Conservation (phyloP, 2,797 vertebrate species). For the Typhlichthys eigenmanni region DNA sequence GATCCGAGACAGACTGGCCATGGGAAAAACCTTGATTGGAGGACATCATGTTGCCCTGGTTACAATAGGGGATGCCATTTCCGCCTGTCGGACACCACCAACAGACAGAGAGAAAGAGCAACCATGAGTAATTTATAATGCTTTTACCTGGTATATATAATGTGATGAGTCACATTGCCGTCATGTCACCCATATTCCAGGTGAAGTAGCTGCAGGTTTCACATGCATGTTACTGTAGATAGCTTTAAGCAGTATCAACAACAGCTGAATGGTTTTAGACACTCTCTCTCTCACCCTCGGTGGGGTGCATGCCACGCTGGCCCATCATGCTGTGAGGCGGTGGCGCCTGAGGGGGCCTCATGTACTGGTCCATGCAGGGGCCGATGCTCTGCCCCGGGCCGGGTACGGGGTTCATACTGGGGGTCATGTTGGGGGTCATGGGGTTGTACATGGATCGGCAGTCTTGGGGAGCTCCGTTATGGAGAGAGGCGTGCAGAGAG, state of each 20-base stretch:
- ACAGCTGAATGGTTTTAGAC: slow-evolving; percentile 38
- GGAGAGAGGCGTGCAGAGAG: slow-evolving; percentile 61
- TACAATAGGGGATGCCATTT: slow-evolving; percentile 82
- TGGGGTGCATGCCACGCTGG: slow-evolving; percentile 72
- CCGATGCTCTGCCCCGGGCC: slow-evolving; percentile 66
- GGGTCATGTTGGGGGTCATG: slow-evolving; percentile 76
- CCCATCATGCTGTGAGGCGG: slow-evolving; percentile 77
- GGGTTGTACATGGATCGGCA: slow-evolving; percentile 86
- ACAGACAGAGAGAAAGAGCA: background rate
- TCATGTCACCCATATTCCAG: background rate
- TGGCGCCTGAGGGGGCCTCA: slow-evolving; percentile 81
- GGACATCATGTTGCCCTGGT: slow-evolving; percentile 84
- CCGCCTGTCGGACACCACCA: slow-evolving; percentile 71
- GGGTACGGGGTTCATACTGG: slow-evolving; percentile 72
- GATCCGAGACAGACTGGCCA: slow-evolving; percentile 73
- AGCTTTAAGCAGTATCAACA: slow-evolving; percentile 2
- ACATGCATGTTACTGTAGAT: too few relatives aligned
- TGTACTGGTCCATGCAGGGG: slow-evolving; percentile 87
- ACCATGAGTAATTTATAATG: background rate
- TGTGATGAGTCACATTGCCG: too few relatives aligned
- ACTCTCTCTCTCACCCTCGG: slow-evolving; percentile 78
- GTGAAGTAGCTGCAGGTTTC: background rate
- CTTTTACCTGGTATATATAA: too few relatives aligned
- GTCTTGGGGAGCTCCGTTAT: slow-evolving; percentile 68
- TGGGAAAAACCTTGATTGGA: slow-evolving; percentile 81